A percentile compares a stretch with the other conserved stretches of the same genome.
phyloP scores from a whole-genome alignment of 1,140 invertebrate species.

The Drosophila pachea region DNA sequence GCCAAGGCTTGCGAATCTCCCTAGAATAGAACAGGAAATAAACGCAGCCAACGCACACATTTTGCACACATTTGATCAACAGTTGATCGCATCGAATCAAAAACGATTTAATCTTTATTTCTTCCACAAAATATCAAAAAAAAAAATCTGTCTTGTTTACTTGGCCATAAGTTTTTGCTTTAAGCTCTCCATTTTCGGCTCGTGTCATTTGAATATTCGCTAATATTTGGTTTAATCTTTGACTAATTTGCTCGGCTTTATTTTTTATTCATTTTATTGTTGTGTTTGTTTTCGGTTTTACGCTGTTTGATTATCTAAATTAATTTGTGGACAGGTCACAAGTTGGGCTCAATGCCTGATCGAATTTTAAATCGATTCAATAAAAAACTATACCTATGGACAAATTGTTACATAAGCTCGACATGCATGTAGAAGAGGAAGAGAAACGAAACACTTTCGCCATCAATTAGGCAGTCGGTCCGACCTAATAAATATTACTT shows the following conservation, averaged over 20 bases:
- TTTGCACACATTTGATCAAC: no score
- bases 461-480: slow-evolving; percentile 41
- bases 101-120: not conserved
- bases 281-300: slow-evolving; percentile 16
- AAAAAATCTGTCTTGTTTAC: not conserved
- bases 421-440: not conserved
- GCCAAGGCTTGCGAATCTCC: no score
- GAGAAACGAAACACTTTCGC: slow-evolving; percentile 43
- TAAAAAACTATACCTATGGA: slow-evolving; percentile 40
- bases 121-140: not conserved
- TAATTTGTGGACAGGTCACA: slow-evolving; percentile 49
- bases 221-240: slow-evolving; percentile 30
- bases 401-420: slow-evolving; percentile 36
- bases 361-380: slow-evolving; percentile 49
- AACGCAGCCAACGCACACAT: no score
- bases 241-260: slow-evolving; percentile 43
- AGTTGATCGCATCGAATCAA: not conserved
- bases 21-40: no score
- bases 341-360: slow-evolving; percentile 2
- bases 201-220: slow-evolving; percentile 31
- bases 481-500: slow-evolving; percentile 47
- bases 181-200: slow-evolving; percentile 4
- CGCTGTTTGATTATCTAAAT: slow-evolving; percentile 42
- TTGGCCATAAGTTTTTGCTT: not conserved
- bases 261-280: no score